Conservation (phyloP, 2,113 vertebrate species). For the Malurus melanocephalus region DNA sequence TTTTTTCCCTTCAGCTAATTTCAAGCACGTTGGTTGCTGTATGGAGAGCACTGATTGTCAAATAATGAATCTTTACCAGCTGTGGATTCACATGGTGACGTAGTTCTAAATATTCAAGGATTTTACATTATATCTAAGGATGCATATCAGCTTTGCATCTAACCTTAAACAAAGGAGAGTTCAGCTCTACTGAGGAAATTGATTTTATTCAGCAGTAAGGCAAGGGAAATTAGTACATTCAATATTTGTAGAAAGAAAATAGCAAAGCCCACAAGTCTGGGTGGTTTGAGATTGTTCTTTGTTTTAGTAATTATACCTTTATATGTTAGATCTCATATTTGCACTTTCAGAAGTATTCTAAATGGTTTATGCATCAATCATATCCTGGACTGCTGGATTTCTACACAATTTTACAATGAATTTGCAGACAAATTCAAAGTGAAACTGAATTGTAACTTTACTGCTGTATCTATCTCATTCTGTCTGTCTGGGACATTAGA, state of each 20-base stretch:
- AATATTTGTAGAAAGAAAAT: constrained; percentile 83
- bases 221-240: constrained; percentile 82
- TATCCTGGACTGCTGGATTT: constrained; percentile 43
- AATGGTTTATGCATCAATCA: constrained; percentile 54
- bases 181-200: constrained; percentile 79
- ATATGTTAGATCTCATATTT: constrained; percentile 72
- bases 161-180: constrained; percentile 79
- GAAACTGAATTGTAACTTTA: constrained; percentile 61
- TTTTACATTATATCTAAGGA: constrained; percentile 70
- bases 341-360: constrained; percentile 67
- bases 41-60: constrained; percentile 65
- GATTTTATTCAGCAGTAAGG: constrained; percentile 79
- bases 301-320: constrained; percentile 80
- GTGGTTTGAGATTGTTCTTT: constrained; percentile 77
- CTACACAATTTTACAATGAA: constrained; percentile 38
- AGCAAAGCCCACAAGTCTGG: constrained; percentile 74
- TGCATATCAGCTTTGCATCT: constrained; percentile 73
- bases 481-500: constrained; percentile 46
- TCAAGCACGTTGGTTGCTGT: constrained; percentile 60
- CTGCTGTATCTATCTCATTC: constrained; percentile 14
- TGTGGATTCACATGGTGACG: constrained; percentile 56
- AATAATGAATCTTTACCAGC: constrained; percentile 65
- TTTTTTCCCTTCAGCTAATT: constrained; percentile 56
- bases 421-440: constrained; percentile 61
- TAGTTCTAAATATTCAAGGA: constrained; percentile 73